Base-by-base conservation (phyloP, 2,113 vertebrate genomes). In the Ceratotherium simum region DNA sequence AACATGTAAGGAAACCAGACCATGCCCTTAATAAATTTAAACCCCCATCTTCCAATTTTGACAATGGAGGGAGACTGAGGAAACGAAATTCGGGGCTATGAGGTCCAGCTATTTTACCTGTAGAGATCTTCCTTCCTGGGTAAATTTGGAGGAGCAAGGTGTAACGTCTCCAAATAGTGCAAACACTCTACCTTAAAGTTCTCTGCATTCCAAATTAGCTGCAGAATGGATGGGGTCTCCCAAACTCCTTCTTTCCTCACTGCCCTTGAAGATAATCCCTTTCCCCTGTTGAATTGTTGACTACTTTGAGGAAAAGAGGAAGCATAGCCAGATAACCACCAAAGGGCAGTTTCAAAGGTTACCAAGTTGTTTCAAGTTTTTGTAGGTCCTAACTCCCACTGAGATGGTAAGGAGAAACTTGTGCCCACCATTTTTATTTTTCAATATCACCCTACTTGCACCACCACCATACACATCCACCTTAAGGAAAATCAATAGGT, bases 271-370 rank as follows among this genome's bases (percentile, higher is more conserved):
- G 58, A 48, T 80, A 93, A 13, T 88, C 48, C 54, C 33, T 93
- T 94, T 91, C 85, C 58, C 70, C 62, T 90, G 33, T 51, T 92
- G 36, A 96, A 81, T 62, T 84, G 25, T 81, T 95, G 33, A 80
- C 73, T 90, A 82, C 58, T 29, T 1, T 92, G 48, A 36, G 46
- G 75, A 64, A 96, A 93, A 90, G 10, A 91, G 39, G 39, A 92
- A 89, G 25, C 76, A 42, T 16, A 96, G n/a, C 73, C 67, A 89
- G 96, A 91, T 90, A 93, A 79, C 94, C 51, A 91, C 23, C 17
- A 65, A 93, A 67, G 46, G n/a, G 5, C 31, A 70, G n/a, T 92
- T 90, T 97, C 79, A 96, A 92, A 97, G 16, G 31, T 93, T 96
- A 82, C 33, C 62, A 95, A 46, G 6, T 81, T 95, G 78, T 89